Base-by-base conservation (phyloP, 2,888 invertebrate genomes). In the Tetragonisca angustula region DNA sequence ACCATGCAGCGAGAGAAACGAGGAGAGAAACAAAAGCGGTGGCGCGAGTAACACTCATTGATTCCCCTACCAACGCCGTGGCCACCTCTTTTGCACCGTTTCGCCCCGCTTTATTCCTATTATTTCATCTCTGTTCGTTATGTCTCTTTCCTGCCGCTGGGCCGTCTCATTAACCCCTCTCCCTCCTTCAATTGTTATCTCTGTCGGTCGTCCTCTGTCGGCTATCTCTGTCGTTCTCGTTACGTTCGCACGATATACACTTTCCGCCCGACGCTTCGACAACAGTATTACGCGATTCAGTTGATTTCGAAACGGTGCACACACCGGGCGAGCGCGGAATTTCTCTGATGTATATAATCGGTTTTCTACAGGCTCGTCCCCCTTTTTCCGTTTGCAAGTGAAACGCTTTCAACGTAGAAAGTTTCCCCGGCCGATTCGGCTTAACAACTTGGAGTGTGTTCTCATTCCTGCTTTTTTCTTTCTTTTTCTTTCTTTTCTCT, bases 31-130 rank as follows among this genome's bases (percentile, higher is more conserved):
- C 62, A 76, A 73, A 87, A 86, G 85, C 85, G 83, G 79, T 73
- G 69, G 70, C 70, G 80, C 85, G 83, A 79, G 83, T 85, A 87
- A 79, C 87, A 83, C 83, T 89, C 91, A 91, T 92, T 90, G 91
- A 90, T 91, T 90, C 89, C 90, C 89, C 87, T 88, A 79, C 87
- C 84, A 75, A 36, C 27, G 15, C 56, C 36, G 36, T 68, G 64
- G 69, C 76, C 71, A 43, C 71, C 76, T 81, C 78, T 83, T 65
- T 84, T 67, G 62, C 82, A 50, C 71, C 67, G 49, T 75, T 79
- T 69, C 52, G 4, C 64, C 24, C 74, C 71, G 67, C 52, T 74
- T 68, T 74, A 64, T 52, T 56, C 19, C 68, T 24, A 65, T 71
- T 83, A 70, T 74, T 68, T 83, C 62, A 67, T 75, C 79, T 78